Base-by-base conservation (phyloP, 1,140 invertebrate genomes). In the Oreohelix idahoensis region DNA sequence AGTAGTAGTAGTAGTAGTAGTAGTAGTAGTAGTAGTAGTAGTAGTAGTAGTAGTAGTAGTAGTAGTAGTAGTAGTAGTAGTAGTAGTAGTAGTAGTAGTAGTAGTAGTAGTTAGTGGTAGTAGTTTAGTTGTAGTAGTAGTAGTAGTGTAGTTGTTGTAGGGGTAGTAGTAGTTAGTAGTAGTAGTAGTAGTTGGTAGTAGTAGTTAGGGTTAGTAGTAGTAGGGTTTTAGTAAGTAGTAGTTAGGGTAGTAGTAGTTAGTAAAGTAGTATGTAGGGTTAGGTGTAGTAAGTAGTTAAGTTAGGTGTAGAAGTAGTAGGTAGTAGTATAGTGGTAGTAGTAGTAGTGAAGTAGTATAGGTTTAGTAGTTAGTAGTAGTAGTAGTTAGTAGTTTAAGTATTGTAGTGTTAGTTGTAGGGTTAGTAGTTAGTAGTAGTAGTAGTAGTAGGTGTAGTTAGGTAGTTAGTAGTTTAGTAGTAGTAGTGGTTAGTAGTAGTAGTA, bases 1-100 rank as follows among this genome's bases (percentile, higher is more conserved):
- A 13, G 66, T 36, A 2, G n/a, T 4, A 58, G 51, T 58, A 20
- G 51, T 58, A 23, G 15, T 58, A 23, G 51, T 58, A 23, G 11
- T 51, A 32, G 29, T 42, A 15, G n/a, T 11, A 32, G 32, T 49
- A 29, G 53, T n/a, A 69, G 36, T 36, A 32, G 45, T 42, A 63
- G 42, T 35, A 36, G 29, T 23, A 49, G n/a, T 23, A 35, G 8
- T 15, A 53, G 38, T 26, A 29, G 0, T 20, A 63, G 38, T n/a
- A 4, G 29, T 29, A 42, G 29, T 49, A 23, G n/a, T 35, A 85
- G 86, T 88, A 66, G 66, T 69, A 69, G 66, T 69, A 69, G 66
- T 69, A 69, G 66, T 69, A 69, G 66, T 69, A 69, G 66, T 69
- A 69, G 20, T 20, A 69, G 66, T 36, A 20, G 66, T 36, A 69